These are phyloP conservation scores for Lottia gigantea DNA, from an alignment of 2,888 invertebrate species.

Conservation along the genomic window DNA sequence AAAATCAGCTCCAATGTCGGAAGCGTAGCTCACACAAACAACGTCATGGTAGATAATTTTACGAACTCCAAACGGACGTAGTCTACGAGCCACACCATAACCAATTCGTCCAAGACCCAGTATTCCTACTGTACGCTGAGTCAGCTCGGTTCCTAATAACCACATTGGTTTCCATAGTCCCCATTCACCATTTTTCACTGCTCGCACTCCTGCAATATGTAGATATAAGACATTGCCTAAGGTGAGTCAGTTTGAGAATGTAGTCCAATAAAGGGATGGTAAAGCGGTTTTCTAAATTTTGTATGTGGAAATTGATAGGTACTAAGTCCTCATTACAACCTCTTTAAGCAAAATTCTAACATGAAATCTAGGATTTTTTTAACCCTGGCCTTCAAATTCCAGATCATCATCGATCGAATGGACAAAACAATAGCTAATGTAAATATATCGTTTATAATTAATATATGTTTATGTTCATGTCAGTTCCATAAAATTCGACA, in stretches of 20 bases:
- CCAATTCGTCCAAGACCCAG: slow-evolving; percentile 68
- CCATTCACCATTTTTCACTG: slow-evolving; percentile 80
- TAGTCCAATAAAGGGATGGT: too few species aligned
- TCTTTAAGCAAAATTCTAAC: too few species aligned
- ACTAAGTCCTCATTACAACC: too few species aligned
- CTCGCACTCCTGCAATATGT: slow-evolving; percentile 48
- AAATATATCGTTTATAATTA: background rate
- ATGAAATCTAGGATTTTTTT: too few species aligned
- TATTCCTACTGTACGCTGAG: slow-evolving; percentile 77
- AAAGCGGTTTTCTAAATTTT: too few species aligned
- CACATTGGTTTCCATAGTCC: slow-evolving; percentile 87
- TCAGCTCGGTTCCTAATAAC: slow-evolving; percentile 88
- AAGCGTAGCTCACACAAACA: slow-evolving; percentile 49
- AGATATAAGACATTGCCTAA: background rate
- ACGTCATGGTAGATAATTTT: slow-evolving; percentile 51
- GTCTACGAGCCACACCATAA: slow-evolving; percentile 51
- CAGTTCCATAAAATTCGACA: too few species aligned
- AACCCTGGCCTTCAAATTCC: too few species aligned
- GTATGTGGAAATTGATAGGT: too few species aligned
- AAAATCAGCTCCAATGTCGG: slow-evolving; percentile 76
- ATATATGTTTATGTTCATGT: too few species aligned
- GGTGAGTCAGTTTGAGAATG: too few species aligned
- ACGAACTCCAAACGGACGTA: slow-evolving; percentile 52
- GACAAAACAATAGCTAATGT: too few species aligned
- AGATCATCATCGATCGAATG: too few species aligned